These are phyloP conservation scores for Ochropacha duplaris DNA, from an alignment of 2,888 invertebrate species.

Conservation along the genomic window DNA sequence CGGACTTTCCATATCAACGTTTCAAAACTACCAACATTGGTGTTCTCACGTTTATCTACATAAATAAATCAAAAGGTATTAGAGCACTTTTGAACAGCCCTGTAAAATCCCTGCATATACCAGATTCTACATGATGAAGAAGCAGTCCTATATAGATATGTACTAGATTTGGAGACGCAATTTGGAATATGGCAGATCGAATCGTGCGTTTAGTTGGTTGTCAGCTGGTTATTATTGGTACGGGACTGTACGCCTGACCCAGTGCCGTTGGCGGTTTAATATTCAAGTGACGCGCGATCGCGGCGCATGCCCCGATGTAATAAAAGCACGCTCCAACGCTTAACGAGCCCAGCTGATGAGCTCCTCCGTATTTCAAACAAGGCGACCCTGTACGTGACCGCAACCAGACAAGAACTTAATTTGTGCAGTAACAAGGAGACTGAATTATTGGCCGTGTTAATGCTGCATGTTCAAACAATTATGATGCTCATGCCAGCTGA, in stretches of 20 bases:
- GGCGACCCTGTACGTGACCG: conserved; percentile 75
- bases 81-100: neutral
- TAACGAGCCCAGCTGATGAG: conserved; percentile 80
- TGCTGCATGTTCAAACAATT: conserved; percentile 7
- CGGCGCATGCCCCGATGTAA: conserved; percentile 74
- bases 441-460: conserved; percentile 62
- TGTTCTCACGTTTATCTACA: neutral
- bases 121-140: neutral
- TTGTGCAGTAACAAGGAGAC: conserved; percentile 66
- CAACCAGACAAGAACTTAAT: conserved; percentile 64
- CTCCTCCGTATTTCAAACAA: conserved; percentile 81
- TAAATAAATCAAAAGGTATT: neutral
- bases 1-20: neutral
- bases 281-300: conserved; percentile 72
- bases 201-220: conserved; percentile 46
- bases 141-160: neutral
- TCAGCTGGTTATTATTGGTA: conserved; percentile 52
- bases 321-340: conserved; percentile 81
- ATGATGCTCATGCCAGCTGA: conserved; percentile 20
- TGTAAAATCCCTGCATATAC: neutral
- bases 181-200: conserved; percentile 35
- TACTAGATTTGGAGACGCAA: conserved; percentile 12
- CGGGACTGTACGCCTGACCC: conserved; percentile 75
- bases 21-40: no score
- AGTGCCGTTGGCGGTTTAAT: conserved; percentile 66